Evolutionary conservation across 2,113 vertebrate genomes (phyloP).

Genomic region (Neoarius graeffei): DNA sequence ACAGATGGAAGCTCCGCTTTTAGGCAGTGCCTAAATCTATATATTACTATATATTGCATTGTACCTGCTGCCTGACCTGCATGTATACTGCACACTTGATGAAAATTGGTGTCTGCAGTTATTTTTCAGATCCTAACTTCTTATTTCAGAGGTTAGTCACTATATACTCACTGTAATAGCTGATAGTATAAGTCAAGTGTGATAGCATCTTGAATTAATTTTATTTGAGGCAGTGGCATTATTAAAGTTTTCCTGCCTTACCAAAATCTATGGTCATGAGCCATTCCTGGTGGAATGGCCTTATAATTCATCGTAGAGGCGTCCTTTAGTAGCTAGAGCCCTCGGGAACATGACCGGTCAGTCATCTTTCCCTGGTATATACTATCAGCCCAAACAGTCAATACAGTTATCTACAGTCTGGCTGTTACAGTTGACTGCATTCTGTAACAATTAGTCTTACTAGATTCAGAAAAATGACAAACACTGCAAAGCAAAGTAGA

Average conservation of each 20-base stretch:
- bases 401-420: not conserved
- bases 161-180: not conserved
- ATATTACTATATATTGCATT: too few species aligned
- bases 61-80: too few species aligned
- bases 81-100: not conserved
- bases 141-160: not conserved
- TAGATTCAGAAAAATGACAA: conserved; percentile 4
- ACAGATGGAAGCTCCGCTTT: too few species aligned
- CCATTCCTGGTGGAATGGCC: not conserved
- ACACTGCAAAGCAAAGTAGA: not conserved
- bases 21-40: too few species aligned
- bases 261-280: not conserved
- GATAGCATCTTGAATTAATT: not conserved
- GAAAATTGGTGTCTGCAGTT: not conserved
- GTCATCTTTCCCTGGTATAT: not conserved
- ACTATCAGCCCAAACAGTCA: not conserved
- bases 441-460: not conserved
- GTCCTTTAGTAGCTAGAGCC: not conserved
- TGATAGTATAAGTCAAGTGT: not conserved
- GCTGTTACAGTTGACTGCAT: not conserved
- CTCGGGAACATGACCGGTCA: not conserved
- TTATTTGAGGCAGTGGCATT: not conserved
- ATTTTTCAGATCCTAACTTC: not conserved
- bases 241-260: not conserved
- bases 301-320: not conserved